Evolutionary conservation across 2,888 invertebrate genomes (phyloP).

Genomic region (Crematogaster levior): DNA sequence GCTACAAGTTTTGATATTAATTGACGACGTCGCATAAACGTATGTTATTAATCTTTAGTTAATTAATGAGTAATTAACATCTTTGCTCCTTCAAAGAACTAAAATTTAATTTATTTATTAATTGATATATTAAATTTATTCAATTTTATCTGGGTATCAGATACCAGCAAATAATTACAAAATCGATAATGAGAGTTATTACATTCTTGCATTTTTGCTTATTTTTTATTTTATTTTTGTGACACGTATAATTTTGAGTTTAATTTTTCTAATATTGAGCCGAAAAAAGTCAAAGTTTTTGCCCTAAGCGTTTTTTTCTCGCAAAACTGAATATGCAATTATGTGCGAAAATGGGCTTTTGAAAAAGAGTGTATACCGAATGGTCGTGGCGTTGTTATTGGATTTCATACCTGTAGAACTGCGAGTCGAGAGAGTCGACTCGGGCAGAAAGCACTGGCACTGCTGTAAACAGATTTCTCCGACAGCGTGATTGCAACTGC

Average conservation of each 20-base stretch:
- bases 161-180: neutral
- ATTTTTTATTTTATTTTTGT: neutral
- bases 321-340: conserved; percentile 18
- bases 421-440: conserved; percentile 18
- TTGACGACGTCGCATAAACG: neutral
- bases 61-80: neutral
- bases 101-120: too few relatives aligned
- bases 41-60: neutral
- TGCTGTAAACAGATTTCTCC: conserved; percentile 41
- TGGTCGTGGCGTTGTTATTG: conserved; percentile 32
- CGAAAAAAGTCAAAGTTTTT: neutral
- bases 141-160: neutral
- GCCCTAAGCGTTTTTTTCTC: neutral
- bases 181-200: neutral
- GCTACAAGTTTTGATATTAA: neutral
- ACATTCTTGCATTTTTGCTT: neutral
- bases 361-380: conserved; percentile 26
- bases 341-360: conserved; percentile 40
- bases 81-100: neutral
- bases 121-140: too few relatives aligned
- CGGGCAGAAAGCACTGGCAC: conserved; percentile 5
- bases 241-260: neutral
- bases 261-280: neutral
- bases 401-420: conserved; percentile 10
- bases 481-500: conserved; percentile 41